These are phyloP conservation scores for Hyperoodon ampullatus DNA, from an alignment of 2,113 vertebrate species.

Conservation along the genomic window DNA sequence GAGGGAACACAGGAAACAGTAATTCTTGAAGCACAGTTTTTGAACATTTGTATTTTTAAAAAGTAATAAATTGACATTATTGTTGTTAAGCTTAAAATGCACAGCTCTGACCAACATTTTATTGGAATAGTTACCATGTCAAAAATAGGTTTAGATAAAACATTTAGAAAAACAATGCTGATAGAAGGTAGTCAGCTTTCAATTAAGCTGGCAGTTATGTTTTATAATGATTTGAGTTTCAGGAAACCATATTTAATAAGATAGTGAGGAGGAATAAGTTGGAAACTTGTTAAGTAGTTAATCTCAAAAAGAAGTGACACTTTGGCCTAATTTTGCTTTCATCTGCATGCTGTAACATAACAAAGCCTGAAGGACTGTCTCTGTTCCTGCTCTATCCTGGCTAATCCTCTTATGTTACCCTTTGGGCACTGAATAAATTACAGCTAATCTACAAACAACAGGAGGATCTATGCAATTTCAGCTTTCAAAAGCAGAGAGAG, in stretches of 20 bases:
- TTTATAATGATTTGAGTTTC: slow-evolving; percentile 42
- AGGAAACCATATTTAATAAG: slow-evolving; percentile 35
- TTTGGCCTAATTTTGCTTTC: slow-evolving; percentile 63
- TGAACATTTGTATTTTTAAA: not conserved
- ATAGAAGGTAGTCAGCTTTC: slow-evolving; percentile 3
- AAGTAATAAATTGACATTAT: not conserved
- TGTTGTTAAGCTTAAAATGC: not conserved
- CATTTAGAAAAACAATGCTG: not conserved
- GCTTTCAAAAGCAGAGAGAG: slow-evolving; percentile 43
- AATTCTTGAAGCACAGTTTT: not conserved
- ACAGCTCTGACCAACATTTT: not conserved
- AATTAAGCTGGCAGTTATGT: not conserved
- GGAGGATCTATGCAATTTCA: slow-evolving; percentile 62
- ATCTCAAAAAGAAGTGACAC: slow-evolving; percentile 53
- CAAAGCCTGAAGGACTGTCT: slow-evolving; percentile 48
- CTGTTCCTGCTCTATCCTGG: not conserved
- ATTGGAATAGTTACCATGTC: not conserved
- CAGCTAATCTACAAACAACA: slow-evolving; percentile 76
- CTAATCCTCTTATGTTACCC: slow-evolving; percentile 76
- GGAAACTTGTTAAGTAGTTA: slow-evolving; percentile 44
- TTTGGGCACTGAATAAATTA: slow-evolving; percentile 76
- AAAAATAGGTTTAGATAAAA: slow-evolving; percentile 44
- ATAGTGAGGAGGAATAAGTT: not conserved
- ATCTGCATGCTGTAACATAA: slow-evolving; percentile 41
- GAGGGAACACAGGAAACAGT: not conserved